Conservation (phyloP, 2,888 invertebrate species). For the Diadegma fenestrale region DNA sequence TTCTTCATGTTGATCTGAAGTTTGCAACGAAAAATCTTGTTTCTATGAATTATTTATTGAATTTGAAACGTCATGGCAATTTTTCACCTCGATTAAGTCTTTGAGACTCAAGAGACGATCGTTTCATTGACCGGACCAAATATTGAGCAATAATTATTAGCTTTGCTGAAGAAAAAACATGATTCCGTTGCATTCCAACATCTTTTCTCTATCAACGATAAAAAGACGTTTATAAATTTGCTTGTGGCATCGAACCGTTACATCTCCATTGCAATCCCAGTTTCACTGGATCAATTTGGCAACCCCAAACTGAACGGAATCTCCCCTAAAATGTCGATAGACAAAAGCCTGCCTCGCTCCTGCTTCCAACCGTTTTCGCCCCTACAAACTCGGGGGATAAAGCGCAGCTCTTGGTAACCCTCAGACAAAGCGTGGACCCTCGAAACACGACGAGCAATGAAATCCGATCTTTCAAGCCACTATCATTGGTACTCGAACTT, state of each 20-base stretch:
- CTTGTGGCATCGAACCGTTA: neutral
- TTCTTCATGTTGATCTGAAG: too few species aligned
- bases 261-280: neutral
- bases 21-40: too few species aligned
- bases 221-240: neutral
- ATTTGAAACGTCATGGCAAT: too few species aligned
- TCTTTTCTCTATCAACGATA: neutral
- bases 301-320: slow-evolving; percentile 22
- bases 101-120: too few species aligned
- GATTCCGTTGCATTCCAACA: too few species aligned
- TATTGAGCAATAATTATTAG: too few species aligned
- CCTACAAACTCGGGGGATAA: neutral
- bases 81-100: too few species aligned
- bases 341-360: slow-evolving; percentile 35
- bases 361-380: slow-evolving; percentile 41
- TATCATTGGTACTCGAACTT: neutral
- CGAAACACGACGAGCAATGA: neutral
- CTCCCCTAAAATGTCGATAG: slow-evolving; percentile 26
- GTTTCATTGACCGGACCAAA: too few species aligned
- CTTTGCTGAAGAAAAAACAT: too few species aligned
- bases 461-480: slow-evolving; percentile 11
- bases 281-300: slow-evolving; percentile 1
- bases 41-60: too few species aligned
- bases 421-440: neutral
- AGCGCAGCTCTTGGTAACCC: neutral